Base-by-base conservation (phyloP, 2,888 invertebrate species). In the Leptinotarsa juncta region DNA sequence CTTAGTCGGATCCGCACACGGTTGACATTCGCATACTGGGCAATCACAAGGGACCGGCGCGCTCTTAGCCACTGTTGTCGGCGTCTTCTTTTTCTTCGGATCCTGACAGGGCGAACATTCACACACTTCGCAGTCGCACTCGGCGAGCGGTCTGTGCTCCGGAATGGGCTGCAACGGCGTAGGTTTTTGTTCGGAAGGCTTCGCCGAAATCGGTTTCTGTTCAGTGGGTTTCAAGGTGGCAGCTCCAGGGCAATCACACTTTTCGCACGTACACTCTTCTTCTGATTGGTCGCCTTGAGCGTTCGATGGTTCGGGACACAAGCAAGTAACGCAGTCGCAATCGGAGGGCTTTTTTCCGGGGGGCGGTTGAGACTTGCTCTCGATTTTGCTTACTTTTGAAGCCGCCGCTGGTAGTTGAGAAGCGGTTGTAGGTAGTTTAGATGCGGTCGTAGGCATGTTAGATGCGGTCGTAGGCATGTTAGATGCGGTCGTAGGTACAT, bases 1-100 rank as follows among this genome's bases (percentile, higher is more conserved):
- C 60, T 65, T 73, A 16, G 49, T n/a, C 0, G 76, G 77, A 73
- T 79, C 79, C 1, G 77, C 73, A 60, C 79, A 79, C 3, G 78
- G 78, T 20, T 32, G 32, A 20, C 74, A 71, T 7, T 32, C 26
- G 66, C 74, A 73, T 15, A 67, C 71, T 14, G 66, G 48, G n/a
- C 76, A 77, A 53, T 50, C 51, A 26, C 71, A 66, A 4, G 48
- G 69, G 14, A 75, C 67, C 20, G 20, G 57, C 10, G 1, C 18
- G 23, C 57, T 57, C 23, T 57, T n/a, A 3, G 42, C 42, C 42
- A 42, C 42, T 2, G 42, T 42, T 42, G 42, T 10, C 42, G 42
- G 42, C 10, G 48, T 16, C 65, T 67, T 79, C 26, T 53, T 48
- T 32, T 72, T 73, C 53, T 67, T 75, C 4, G 73, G 71, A 62